phyloP scores from a whole-genome alignment of 2,113 vertebrate genomes.

The Eretmochelys imbricata region DNA sequence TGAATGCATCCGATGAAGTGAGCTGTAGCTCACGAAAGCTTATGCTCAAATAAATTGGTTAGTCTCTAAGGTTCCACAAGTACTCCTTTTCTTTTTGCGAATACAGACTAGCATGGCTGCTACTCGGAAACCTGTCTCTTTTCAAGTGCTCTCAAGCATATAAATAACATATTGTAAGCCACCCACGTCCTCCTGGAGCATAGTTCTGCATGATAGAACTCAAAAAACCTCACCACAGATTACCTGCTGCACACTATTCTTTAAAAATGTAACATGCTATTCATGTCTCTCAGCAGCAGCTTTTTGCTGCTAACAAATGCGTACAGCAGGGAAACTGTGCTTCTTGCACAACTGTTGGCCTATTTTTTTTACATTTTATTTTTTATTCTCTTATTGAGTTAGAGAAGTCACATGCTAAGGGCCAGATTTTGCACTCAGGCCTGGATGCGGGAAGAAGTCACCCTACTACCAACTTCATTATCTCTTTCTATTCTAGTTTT shows the following conservation, averaged over 20 bases:
- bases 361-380: not conserved
- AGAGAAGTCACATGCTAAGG: not conserved
- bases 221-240: not conserved
- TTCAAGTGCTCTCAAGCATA: constrained; percentile 34
- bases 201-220: constrained; percentile 30
- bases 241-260: constrained; percentile 22
- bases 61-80: too few species aligned
- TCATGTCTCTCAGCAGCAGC: not conserved
- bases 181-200: constrained; percentile 9
- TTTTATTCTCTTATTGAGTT: not conserved
- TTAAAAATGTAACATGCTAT: constrained; percentile 1
- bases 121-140: not conserved
- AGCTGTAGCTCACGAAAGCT: too few species aligned
- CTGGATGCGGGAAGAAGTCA: not conserved
- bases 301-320: not conserved
- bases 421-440: not conserved
- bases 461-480: not conserved
- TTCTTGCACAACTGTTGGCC: not conserved
- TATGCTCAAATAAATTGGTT: too few species aligned
- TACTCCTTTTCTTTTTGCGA: too few species aligned
- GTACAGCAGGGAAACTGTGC: constrained; percentile 6
- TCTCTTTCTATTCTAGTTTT: not conserved
- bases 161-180: constrained; percentile 22
- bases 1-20: too few species aligned
- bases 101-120: too few species aligned